phyloP scores from a whole-genome alignment of 2,888 invertebrate genomes.

The Ptilodon capucinus region DNA sequence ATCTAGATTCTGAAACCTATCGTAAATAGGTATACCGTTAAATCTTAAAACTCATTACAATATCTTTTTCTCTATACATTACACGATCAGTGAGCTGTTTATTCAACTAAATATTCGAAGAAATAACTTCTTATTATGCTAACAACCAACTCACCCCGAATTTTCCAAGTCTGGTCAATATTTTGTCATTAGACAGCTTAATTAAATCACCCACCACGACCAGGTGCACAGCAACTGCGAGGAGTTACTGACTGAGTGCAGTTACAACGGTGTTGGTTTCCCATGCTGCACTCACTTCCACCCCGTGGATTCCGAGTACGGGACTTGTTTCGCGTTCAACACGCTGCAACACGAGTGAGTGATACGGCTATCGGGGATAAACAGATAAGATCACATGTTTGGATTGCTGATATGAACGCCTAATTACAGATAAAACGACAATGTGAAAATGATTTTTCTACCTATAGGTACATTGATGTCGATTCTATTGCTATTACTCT shows the following conservation, averaged over 20 bases:
- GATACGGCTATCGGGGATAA: constrained; percentile 4
- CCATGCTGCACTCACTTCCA: constrained; percentile 77
- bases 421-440: constrained; percentile 11
- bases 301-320: constrained; percentile 74
- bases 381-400: constrained; percentile 19
- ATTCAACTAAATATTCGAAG: too few species aligned
- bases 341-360: constrained; percentile 74
- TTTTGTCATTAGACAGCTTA: constrained; percentile 6
- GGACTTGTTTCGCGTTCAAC: constrained; percentile 80
- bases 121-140: too few species aligned
- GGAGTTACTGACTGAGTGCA: constrained; percentile 70
- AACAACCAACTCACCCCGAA: not conserved
- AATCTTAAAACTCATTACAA: too few species aligned
- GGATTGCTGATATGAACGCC: constrained; percentile 13
- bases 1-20: too few species aligned
- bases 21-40: too few species aligned
- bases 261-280: constrained; percentile 66
- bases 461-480: too few species aligned
- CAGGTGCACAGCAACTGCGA: constrained; percentile 72
- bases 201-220: constrained; percentile 5
- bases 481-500: too few species aligned
- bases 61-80: too few species aligned
- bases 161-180: not conserved
- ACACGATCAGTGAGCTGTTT: too few species aligned
- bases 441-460: not conserved